These are phyloP conservation scores for Gonocerus acuteangulatus DNA, from an alignment of 2,888 invertebrate genomes.

Conservation along the genomic window DNA sequence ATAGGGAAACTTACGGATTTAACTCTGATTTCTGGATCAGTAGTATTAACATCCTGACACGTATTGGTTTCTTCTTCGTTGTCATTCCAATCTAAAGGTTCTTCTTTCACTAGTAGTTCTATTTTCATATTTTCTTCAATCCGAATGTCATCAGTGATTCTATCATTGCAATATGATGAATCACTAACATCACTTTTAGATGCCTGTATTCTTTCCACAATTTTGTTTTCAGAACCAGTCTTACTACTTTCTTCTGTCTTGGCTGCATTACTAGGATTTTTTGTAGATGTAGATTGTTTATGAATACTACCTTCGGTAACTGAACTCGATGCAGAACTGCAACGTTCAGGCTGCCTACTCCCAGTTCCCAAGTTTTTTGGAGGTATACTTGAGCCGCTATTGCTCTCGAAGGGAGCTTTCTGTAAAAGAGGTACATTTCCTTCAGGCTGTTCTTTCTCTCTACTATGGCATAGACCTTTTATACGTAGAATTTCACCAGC, in stretches of 20 bases:
- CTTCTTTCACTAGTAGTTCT: slow-evolving; percentile 49
- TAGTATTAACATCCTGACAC: slow-evolving; percentile 42
- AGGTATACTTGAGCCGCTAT: background rate
- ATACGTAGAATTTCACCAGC: slow-evolving; percentile 76
- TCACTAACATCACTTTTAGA: background rate
- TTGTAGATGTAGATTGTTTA: background rate
- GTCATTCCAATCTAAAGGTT: slow-evolving; percentile 66
- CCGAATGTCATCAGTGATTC: slow-evolving; percentile 25
- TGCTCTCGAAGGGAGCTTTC: slow-evolving; percentile 4
- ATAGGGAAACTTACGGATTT: slow-evolving; percentile 22
- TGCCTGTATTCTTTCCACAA: background rate
- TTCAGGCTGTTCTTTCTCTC: slow-evolving; percentile 38
- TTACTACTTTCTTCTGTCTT: background rate
- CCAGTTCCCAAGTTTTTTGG: background rate
- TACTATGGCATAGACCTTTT: slow-evolving; percentile 67
- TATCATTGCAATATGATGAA: background rate
- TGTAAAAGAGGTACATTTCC: slow-evolving; percentile 2
- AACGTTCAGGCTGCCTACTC: slow-evolving; percentile 7
- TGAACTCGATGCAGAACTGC: slow-evolving; percentile 5
- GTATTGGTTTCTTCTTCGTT: slow-evolving; percentile 49
- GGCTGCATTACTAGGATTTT: background rate
- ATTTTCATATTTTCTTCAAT: slow-evolving; percentile 37
- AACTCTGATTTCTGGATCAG: slow-evolving; percentile 41
- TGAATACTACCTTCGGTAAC: slow-evolving; percentile 17
- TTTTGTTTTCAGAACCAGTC: background rate